Percentiles rank a stretch among this genome's conserved stretches.
phyloP scores from a whole-genome alignment of 1,140 invertebrate species.

The Elymnias hypermnestra region DNA sequence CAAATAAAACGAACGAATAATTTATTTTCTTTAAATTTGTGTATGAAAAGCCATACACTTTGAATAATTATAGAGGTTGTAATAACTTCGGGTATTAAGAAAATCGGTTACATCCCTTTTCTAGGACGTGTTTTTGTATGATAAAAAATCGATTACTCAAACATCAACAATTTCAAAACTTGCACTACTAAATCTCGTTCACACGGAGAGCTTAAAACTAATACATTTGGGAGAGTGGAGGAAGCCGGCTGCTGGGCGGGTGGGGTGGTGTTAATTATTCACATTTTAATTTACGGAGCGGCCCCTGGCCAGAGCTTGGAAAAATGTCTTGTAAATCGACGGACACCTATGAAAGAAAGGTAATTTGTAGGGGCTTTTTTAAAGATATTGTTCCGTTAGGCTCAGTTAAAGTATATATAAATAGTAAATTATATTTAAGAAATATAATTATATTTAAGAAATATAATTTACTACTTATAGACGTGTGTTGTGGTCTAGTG shows the following conservation, averaged over 20 bases:
- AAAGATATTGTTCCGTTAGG: background rate
- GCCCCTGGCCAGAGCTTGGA: slow-evolving; percentile 46
- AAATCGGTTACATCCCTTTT: too few relatives aligned
- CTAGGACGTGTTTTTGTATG: too few relatives aligned
- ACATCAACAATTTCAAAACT: slow-evolving; percentile 44
- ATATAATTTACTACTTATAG: too few relatives aligned
- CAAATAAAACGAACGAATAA: too few relatives aligned
- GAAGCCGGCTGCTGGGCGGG: slow-evolving; percentile 11
- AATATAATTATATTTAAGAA: too few relatives aligned
- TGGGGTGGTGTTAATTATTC: slow-evolving; percentile 63
- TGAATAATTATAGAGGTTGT: too few relatives aligned
- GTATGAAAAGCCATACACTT: too few relatives aligned
- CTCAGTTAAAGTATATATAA: too few relatives aligned
- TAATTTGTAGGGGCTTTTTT: slow-evolving; percentile 11
- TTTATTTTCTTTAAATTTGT: too few relatives aligned
- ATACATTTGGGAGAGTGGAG: slow-evolving; percentile 57
- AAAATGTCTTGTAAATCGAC: slow-evolving; percentile 70
- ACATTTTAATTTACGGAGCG: slow-evolving; percentile 70
- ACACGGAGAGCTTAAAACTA: slow-evolving; percentile 69
- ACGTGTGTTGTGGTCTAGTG: too few relatives aligned
- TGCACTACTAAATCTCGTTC: slow-evolving; percentile 46
- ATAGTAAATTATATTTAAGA: too few relatives aligned
- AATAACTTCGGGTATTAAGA: too few relatives aligned
- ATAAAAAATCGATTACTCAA: slow-evolving; percentile 30
- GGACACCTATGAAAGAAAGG: slow-evolving; percentile 38